These are phyloP conservation scores for Tetrapedia diversipes DNA, from an alignment of 2,888 invertebrate genomes.

Conservation along the genomic window DNA sequence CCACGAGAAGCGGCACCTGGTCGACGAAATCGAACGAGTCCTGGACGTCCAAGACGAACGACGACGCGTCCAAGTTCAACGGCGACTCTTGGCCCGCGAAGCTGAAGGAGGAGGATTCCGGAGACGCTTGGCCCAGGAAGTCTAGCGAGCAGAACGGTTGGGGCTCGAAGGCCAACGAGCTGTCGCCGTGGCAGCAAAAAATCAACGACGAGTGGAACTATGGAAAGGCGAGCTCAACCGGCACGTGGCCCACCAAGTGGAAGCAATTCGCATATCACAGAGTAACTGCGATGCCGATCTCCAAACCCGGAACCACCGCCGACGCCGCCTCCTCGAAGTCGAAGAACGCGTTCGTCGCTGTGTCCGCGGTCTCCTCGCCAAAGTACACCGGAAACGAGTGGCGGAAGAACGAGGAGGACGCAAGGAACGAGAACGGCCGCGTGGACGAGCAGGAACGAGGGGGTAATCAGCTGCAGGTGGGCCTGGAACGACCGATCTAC, in stretches of 20 bases:
- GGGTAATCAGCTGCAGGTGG: constrained; percentile 68
- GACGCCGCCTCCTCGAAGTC: constrained; percentile 64
- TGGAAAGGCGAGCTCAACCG: constrained; percentile 45
- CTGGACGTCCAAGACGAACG: constrained; percentile 36
- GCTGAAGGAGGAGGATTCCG: constrained; percentile 35
- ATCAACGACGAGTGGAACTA: constrained; percentile 72
- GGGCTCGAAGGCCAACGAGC: constrained; percentile 34
- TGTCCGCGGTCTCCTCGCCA: constrained; percentile 76
- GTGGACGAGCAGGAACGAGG: constrained; percentile 69
- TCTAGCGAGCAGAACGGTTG: constrained; percentile 30
- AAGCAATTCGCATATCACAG: constrained; percentile 80
- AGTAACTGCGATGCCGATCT: constrained; percentile 74
- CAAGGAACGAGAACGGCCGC: constrained; percentile 45
- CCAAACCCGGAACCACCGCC: constrained; percentile 71
- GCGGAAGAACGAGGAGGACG: constrained; percentile 78
- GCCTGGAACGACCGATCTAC: constrained; percentile 63
- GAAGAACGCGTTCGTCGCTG: constrained; percentile 79
- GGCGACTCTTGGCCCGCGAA: constrained; percentile 28
- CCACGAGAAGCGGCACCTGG: constrained; percentile 23
- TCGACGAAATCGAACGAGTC: constrained; percentile 37
- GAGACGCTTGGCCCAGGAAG: constrained; percentile 44
- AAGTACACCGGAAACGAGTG: constrained; percentile 76
- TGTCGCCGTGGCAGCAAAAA: constrained; percentile 57
- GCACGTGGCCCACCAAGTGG: constrained; percentile 77
- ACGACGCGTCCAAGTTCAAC: constrained; percentile 35